A percentile compares a stretch with the other conserved stretches of the same genome.
Evolutionary conservation across 2,888 invertebrate genomes (phyloP).

Genomic region (Ommatoiulus sabulosus): DNA sequence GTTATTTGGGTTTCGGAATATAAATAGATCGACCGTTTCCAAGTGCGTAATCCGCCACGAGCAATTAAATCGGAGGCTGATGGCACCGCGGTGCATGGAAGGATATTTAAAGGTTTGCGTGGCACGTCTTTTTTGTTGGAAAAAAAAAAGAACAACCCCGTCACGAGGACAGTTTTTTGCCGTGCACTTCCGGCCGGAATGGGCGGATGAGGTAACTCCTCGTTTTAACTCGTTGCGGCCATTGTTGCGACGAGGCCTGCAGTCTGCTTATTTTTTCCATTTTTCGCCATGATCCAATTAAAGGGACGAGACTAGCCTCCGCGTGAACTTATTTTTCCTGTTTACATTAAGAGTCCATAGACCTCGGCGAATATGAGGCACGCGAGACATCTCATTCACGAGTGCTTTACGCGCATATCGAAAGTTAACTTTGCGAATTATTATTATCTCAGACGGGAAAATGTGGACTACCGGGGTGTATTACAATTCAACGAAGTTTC

Average conservation of each 20-base stretch:
- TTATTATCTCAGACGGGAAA: background rate
- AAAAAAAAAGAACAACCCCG: background rate
- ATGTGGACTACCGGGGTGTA: too few species aligned
- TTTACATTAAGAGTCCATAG: slow-evolving; percentile 15
- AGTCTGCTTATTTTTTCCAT: background rate
- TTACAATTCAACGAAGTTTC: too few species aligned
- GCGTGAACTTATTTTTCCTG: slow-evolving; percentile 26
- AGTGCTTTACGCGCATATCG: background rate
- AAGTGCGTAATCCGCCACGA: background rate
- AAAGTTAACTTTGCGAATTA: background rate
- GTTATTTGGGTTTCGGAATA: background rate
- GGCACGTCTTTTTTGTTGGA: background rate
- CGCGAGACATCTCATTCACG: background rate
- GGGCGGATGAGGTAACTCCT: background rate
- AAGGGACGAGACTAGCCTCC: slow-evolving; percentile 13
- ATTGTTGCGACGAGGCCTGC: background rate
- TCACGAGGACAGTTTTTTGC: too few species aligned
- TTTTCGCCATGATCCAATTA: slow-evolving; percentile 17
- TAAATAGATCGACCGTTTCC: background rate
- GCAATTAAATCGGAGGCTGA: background rate
- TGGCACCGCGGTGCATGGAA: background rate
- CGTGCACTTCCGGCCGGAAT: background rate
- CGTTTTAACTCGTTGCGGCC: background rate
- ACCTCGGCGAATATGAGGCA: slow-evolving; percentile 14
- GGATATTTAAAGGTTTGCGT: slow-evolving; percentile 1